Percentiles rank a stretch among this genome's conserved stretches.
phyloP scores from a whole-genome alignment of 1,140 invertebrate species.

The Thaumatotibia leucotreta region DNA sequence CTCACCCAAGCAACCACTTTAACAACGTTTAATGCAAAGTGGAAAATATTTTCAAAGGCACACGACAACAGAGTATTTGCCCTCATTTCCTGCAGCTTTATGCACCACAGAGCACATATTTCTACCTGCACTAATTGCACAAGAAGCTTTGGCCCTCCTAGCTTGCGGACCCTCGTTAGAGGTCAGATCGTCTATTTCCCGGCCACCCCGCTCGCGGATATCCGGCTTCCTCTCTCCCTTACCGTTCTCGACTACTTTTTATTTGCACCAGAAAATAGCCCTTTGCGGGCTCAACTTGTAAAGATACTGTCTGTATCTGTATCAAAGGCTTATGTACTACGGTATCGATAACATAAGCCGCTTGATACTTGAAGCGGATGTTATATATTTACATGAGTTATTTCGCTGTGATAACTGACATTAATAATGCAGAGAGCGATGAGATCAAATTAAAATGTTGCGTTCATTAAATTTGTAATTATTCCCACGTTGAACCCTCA shows the following conservation, averaged over 20 bases:
- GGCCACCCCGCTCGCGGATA: constrained; percentile 25
- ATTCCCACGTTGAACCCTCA: background rate
- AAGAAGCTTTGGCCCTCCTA: background rate
- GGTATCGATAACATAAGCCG: background rate
- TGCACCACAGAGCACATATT: background rate
- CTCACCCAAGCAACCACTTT: too few species aligned
- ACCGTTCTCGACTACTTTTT: constrained; percentile 30
- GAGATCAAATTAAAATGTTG: background rate
- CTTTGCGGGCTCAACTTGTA: background rate
- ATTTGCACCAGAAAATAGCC: constrained; percentile 19
- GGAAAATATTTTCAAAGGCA: background rate
- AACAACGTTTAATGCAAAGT: background rate
- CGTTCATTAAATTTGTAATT: background rate
- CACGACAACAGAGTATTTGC: background rate
- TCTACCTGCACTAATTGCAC: constrained; percentile 11
- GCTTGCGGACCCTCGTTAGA: constrained; percentile 31
- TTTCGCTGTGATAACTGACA: background rate
- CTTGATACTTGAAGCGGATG: background rate
- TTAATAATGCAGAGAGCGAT: background rate
- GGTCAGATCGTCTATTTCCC: constrained; percentile 37
- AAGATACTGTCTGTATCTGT: background rate
- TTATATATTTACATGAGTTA: background rate
- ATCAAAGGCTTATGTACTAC: background rate
- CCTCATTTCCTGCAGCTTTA: constrained; percentile 10
- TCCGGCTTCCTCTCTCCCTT: constrained; percentile 33